These are phyloP conservation scores for Nothocercus nigrocapillus DNA, from an alignment of 2,113 vertebrate genomes.

Conservation along the genomic window DNA sequence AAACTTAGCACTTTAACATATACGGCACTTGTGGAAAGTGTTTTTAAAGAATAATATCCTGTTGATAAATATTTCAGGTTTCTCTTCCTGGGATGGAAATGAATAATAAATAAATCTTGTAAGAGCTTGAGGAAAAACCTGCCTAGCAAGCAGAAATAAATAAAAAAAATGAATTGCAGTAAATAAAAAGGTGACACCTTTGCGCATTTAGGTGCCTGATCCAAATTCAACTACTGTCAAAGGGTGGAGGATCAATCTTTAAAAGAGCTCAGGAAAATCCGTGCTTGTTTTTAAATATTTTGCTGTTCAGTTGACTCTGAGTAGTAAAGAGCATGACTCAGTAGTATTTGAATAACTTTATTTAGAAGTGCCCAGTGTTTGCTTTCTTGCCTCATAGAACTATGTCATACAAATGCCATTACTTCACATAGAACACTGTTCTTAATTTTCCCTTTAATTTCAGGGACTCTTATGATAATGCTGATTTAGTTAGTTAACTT, in stretches of 20 bases:
- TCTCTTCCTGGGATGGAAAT: constrained; percentile 64
- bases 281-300: neutral
- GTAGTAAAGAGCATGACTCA: neutral
- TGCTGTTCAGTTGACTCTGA: neutral
- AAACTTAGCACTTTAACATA: constrained; percentile 56
- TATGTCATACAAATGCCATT: neutral
- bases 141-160: constrained; percentile 35
- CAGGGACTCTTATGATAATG: neutral
- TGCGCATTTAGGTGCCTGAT: neutral
- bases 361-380: neutral
- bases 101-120: constrained; percentile 69
- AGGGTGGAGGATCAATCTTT: neutral
- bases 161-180: neutral
- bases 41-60: constrained; percentile 65
- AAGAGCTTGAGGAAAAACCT: constrained; percentile 57
- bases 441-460: neutral
- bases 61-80: constrained; percentile 74
- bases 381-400: neutral
- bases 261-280: neutral
- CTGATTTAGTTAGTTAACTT: neutral
- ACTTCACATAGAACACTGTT: neutral
- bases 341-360: neutral
- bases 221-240: neutral
- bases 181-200: constrained; percentile 14
- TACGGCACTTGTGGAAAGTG: constrained; percentile 14